Conservation (phyloP, 1,140 invertebrate species). For the Melitaea cinxia region DNA sequence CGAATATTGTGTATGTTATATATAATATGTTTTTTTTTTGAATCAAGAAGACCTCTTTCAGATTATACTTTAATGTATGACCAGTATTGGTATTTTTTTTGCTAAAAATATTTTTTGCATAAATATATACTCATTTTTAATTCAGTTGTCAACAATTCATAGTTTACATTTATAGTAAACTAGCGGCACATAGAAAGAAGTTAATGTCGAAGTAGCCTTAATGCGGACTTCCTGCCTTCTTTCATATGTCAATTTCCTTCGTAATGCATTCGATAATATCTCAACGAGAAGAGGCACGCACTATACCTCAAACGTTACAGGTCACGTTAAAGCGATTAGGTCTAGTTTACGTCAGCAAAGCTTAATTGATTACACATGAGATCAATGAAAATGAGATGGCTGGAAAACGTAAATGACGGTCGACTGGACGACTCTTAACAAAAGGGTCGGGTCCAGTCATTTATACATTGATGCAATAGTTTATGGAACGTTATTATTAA, state of each 20-base stretch:
- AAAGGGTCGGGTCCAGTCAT: neutral
- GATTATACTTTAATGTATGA: too few species aligned
- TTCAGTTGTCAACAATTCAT: neutral
- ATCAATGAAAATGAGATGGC: neutral
- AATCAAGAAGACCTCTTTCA: too few species aligned
- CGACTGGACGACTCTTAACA: neutral
- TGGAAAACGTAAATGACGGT: neutral
- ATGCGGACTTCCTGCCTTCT: constrained; percentile 67
- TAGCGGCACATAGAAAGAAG: constrained; percentile 37
- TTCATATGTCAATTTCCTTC: constrained; percentile 69
- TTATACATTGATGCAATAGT: neutral
- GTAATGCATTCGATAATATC: constrained; percentile 53
- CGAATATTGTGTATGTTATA: too few species aligned
- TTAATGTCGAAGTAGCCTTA: constrained; percentile 55
- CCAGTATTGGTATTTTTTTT: too few species aligned
- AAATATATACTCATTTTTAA: too few species aligned
- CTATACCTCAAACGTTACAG: constrained; percentile 39
- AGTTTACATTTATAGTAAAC: constrained; percentile 15
- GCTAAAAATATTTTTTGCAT: too few species aligned
- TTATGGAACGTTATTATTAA: too few species aligned
- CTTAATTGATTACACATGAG: neutral
- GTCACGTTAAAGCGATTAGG: constrained; percentile 15
- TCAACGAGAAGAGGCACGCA: constrained; percentile 62
- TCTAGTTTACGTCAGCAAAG: constrained; percentile 14
- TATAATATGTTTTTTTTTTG: too few species aligned